Evolutionary conservation across 2,797 vertebrate genomes (phyloP).

Genomic region (Molossus alvarezi): DNA sequence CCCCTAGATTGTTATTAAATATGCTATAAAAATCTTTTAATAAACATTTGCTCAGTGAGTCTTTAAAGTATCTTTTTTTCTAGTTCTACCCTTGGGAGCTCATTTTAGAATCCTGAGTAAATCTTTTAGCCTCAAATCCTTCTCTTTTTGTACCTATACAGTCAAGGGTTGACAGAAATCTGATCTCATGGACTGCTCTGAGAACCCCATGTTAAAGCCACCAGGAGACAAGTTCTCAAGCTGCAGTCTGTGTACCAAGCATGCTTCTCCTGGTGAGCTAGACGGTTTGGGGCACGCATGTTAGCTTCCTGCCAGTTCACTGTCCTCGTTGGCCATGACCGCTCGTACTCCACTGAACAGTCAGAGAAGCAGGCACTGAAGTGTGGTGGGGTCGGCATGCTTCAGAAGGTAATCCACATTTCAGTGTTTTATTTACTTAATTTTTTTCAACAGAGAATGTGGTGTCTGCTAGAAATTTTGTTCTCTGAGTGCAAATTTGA

Average conservation of each 20-base stretch:
- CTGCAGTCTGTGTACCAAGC: neutral
- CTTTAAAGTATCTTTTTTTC: neutral
- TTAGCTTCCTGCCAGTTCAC: neutral
- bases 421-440: neutral
- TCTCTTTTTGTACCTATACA: neutral
- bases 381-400: neutral
- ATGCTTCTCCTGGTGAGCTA: neutral
- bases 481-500: slow-evolving; percentile 29
- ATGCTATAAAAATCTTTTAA: neutral
- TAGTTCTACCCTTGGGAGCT: neutral
- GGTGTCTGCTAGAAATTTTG: slow-evolving; percentile 21
- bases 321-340: neutral
- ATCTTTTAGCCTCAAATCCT: neutral
- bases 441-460: neutral
- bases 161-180: neutral
- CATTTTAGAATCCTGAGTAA: slow-evolving; percentile 9
- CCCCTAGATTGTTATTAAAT: slow-evolving; percentile 13
- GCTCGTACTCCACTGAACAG: neutral
- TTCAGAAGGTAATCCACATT: neutral
- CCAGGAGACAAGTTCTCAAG: neutral
- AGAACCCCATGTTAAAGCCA: neutral
- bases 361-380: neutral
- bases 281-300: neutral
- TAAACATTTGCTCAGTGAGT: neutral
- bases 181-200: neutral